Conservation (phyloP, 2,113 vertebrate genomes). For the Ammodytes marinus region DNA sequence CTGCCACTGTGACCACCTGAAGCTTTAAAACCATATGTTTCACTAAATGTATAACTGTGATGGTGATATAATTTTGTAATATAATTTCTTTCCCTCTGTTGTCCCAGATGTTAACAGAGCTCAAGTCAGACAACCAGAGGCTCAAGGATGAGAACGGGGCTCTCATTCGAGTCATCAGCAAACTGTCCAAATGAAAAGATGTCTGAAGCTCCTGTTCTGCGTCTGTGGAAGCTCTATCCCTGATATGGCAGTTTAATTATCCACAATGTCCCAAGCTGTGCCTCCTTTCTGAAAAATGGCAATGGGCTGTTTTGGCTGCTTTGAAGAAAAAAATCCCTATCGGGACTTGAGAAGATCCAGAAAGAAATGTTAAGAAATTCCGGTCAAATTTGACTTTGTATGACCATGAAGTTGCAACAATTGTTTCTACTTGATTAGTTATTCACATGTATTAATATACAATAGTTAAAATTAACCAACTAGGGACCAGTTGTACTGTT, state of each 20-base stretch:
- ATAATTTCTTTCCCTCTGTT: background rate
- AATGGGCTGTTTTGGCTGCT: background rate
- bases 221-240: constrained; percentile 17
- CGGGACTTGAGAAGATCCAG: constrained; percentile 31
- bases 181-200: constrained; percentile 93
- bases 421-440: constrained; percentile 14
- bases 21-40: background rate
- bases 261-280: constrained; percentile 19
- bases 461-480: constrained; percentile 20
- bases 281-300: constrained; percentile 11
- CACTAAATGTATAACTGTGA: background rate
- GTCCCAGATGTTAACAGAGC: constrained; percentile 92
- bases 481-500: constrained; percentile 55
- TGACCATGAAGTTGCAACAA: constrained; percentile 1
- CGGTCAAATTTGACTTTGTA: constrained; percentile 4
- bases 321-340: constrained; percentile 26
- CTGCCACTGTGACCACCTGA: background rate
- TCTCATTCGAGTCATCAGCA: constrained; percentile 98
- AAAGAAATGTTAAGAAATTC: constrained; percentile 24
- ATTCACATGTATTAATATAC: constrained; percentile 6
- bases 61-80: constrained; percentile 33
- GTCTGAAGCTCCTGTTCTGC: constrained; percentile 27
- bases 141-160: constrained; percentile 98
- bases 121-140: constrained; percentile 98
- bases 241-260: constrained; percentile 24